A percentile compares a stretch with the other conserved stretches of the same genome.
Evolutionary conservation across 2,113 vertebrate species (phyloP).

Genomic region (Esox niger): DNA sequence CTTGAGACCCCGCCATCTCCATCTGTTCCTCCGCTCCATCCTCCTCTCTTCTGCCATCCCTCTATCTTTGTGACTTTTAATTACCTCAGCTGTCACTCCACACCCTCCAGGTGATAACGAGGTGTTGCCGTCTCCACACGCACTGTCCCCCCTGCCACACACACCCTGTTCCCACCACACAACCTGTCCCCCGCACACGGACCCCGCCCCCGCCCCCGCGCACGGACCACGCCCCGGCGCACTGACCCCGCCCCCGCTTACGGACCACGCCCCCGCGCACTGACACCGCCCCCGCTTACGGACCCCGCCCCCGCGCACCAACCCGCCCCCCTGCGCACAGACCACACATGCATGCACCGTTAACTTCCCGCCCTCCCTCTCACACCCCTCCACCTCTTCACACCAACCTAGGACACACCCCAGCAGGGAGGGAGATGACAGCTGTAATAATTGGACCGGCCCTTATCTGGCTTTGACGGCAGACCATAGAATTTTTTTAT

Average conservation of each 20-base stretch:
- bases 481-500: neutral
- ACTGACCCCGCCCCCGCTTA: neutral
- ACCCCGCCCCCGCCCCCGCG: neutral
- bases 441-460: conserved; percentile 62
- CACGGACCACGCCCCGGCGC: neutral
- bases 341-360: too few species aligned
- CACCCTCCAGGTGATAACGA: conserved; percentile 18
- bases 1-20: conserved; percentile 4
- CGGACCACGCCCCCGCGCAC: too few species aligned
- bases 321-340: too few species aligned
- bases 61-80: conserved; percentile 37
- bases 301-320: neutral
- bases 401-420: conserved; percentile 40
- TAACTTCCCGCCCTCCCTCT: conserved; percentile 23
- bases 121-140: neutral
- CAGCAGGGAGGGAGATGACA: conserved; percentile 51
- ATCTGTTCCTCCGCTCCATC: conserved; percentile 7
- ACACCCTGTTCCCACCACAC: neutral
- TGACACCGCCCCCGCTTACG: too few species aligned
- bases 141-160: conserved; percentile 15
- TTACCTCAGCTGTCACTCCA: conserved; percentile 30
- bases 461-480: conserved; percentile 34
- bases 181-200: neutral
- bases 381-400: conserved; percentile 22
- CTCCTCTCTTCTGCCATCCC: conserved; percentile 11